Base-by-base conservation (phyloP, 2,113 vertebrate species). In the Tragelaphus imberbis region DNA sequence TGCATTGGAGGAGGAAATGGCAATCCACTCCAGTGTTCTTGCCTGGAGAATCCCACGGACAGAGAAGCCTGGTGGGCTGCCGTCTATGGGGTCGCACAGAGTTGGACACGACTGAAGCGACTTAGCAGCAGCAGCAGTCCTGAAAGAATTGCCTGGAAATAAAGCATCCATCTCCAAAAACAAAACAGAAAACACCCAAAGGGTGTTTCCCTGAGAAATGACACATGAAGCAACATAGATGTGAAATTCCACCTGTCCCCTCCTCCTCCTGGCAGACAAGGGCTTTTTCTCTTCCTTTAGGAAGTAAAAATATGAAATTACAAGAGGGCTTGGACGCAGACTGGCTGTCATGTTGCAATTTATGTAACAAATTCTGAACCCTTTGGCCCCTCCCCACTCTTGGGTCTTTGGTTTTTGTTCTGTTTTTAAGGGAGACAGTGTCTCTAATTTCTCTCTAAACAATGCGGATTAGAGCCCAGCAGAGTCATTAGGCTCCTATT, bases 261-360 rank as follows among this genome's bases (percentile, higher is more conserved):
- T 5, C 40, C 21, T 80, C 81, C 77, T 25, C 9, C 27, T 5
- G n/a, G 16, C 40, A 13, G 19, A 30, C 16, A 27, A 49, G 9
- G 15, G 7, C 44, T 51, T 19, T 36, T 44, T 28, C 21, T 13
- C 12, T 56, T 14, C 7, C 51, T 12, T 79, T 3, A 53, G 44
- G 58, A 63, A 89, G 61, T 49, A 28, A 53, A 87, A 85, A 36
- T n/a, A n/a, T 82, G 89, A 85, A 94, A 68, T 91, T 63, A 36
- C 36, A 65, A 28, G 40, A 77, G 51, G 40, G 33, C 14, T 11
- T 36, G 30, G 21, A 30, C 14, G 28, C n/a, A 87, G 30, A 58
- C 59, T 61, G 30, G 51, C 56, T 96, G 65, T 82, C 21, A 30
- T n/a, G 33, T 53, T 92, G 58, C 55, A 65, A 49, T 61, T 79